phyloP scores from a whole-genome alignment of 2,888 invertebrate genomes.

The Machimus rusticus region DNA sequence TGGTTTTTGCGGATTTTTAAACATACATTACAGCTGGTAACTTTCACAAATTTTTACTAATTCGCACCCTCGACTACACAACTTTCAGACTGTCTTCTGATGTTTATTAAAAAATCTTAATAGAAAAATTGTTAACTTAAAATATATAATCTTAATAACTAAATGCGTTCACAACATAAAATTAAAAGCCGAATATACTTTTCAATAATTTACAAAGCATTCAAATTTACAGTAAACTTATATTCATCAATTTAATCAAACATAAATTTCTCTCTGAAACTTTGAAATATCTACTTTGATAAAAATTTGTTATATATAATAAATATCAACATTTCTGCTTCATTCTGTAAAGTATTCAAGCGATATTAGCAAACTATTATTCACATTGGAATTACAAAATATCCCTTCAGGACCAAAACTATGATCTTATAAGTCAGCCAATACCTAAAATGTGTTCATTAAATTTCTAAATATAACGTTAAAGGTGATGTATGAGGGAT shows the following conservation, averaged over 20 bases:
- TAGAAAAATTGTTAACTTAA: not conserved
- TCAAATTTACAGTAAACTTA: not conserved
- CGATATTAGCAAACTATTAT: not conserved
- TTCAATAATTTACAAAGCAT: not conserved
- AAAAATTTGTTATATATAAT: not conserved
- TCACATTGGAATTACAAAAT: not conserved
- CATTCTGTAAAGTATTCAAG: not conserved
- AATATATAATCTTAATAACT: not conserved
- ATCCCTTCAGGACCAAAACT: not conserved
- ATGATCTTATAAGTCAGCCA: not conserved
- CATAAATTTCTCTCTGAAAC: not conserved
- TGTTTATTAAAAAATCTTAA: not conserved
- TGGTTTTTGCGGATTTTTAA: not conserved
- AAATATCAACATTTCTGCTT: not conserved
- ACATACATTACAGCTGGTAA: not conserved
- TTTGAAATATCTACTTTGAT: not conserved
- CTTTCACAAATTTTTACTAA: not conserved
- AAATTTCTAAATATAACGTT: not conserved
- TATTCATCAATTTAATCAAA: not conserved
- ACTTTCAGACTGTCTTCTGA: not conserved
- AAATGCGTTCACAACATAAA: not conserved
- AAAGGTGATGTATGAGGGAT: not conserved
- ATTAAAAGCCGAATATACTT: not conserved
- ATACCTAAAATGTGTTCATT: slow-evolving; percentile 25
- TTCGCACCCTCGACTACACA: not conserved